These are phyloP conservation scores for Athetis lepigone DNA, from an alignment of 2,888 invertebrate genomes.

Conservation along the genomic window DNA sequence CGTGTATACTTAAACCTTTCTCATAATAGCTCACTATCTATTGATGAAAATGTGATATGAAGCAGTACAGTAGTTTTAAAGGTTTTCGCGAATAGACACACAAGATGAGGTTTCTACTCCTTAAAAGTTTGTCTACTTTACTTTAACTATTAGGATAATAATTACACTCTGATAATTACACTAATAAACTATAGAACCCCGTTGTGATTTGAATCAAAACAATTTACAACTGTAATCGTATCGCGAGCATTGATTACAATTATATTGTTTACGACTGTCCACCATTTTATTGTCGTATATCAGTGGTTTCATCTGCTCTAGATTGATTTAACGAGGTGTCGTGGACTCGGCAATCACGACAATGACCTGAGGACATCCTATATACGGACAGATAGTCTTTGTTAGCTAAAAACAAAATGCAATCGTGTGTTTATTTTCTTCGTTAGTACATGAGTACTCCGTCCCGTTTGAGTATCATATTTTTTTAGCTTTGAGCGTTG, in stretches of 20 bases:
- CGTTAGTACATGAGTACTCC: neutral
- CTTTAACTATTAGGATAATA: too few species aligned
- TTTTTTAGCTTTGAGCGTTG: too few species aligned
- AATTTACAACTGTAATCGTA: slow-evolving; percentile 49
- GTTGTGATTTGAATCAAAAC: slow-evolving; percentile 59
- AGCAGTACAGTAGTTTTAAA: too few species aligned
- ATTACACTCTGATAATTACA: too few species aligned
- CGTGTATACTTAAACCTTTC: too few species aligned
- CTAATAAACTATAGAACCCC: slow-evolving; percentile 43
- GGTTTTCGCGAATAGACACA: too few species aligned
- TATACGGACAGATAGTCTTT: slow-evolving; percentile 7
- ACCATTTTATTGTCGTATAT: slow-evolving; percentile 26
- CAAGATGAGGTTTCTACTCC: too few species aligned
- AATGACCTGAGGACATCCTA: slow-evolving; percentile 19
- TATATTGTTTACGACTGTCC: slow-evolving; percentile 39
- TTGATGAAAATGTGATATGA: too few species aligned
- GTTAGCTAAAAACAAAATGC: slow-evolving; percentile 2
- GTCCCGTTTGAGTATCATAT: too few species aligned
- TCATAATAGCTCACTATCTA: too few species aligned
- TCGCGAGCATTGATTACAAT: slow-evolving; percentile 39
- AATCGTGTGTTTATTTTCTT: neutral
- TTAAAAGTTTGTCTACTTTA: too few species aligned
- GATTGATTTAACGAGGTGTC: slow-evolving; percentile 31
- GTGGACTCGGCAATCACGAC: slow-evolving; percentile 17
- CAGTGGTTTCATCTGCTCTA: slow-evolving; percentile 33